Conservation (phyloP, 1,140 invertebrate species). For the Ceratitis capitata region DNA sequence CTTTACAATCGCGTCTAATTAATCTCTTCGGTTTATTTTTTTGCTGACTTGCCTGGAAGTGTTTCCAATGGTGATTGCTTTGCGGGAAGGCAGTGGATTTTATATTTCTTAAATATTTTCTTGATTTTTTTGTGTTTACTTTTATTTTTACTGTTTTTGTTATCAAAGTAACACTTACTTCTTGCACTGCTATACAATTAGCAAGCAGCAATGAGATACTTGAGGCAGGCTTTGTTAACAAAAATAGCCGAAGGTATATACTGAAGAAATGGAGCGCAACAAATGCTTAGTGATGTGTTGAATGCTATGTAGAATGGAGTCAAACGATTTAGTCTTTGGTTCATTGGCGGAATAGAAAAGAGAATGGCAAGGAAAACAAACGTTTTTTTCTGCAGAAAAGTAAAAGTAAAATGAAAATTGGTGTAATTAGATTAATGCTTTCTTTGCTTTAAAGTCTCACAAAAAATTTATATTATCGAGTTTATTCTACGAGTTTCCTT, state of each 20-base stretch:
- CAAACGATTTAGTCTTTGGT: not conserved
- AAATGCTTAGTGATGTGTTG: not conserved
- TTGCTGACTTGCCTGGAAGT: not conserved
- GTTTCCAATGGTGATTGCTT: not conserved
- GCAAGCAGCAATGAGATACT: not conserved
- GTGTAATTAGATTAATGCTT: not conserved
- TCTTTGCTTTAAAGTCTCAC: not conserved
- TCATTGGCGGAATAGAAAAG: not conserved
- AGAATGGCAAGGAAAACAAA: no score
- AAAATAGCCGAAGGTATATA: not conserved
- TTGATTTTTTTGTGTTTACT: no score
- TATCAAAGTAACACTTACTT: not conserved
- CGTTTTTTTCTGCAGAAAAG: no score
- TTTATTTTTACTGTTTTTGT: not conserved
- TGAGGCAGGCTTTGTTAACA: not conserved
- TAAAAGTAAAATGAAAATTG: not conserved
- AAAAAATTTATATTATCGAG: not conserved
- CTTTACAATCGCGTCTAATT: constrained; percentile 14
- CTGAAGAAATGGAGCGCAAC: not conserved
- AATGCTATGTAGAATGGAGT: not conserved
- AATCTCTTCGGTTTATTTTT: not conserved
- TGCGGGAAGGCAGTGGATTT: not conserved
- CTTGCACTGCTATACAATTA: not conserved
- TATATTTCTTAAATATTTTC: not conserved
- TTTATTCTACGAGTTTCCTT: not conserved